phyloP scores from a whole-genome alignment of 2,888 invertebrate species.

The Zonitis immaculata region DNA sequence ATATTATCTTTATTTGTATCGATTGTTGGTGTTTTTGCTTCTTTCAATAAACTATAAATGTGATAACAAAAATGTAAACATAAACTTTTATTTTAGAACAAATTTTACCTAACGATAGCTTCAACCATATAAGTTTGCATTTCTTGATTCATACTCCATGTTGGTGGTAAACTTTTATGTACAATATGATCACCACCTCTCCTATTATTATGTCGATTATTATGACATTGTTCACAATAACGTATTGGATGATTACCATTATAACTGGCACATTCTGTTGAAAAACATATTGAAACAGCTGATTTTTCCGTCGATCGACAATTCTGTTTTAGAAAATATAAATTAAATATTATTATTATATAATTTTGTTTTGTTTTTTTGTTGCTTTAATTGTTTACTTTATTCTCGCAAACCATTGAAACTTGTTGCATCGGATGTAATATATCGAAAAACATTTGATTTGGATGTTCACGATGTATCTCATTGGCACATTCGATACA shows the following conservation, averaged over 20 bases:
- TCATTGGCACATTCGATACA: slow-evolving; percentile 96
- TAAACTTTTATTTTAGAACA: too few relatives aligned
- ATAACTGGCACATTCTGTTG: slow-evolving; percentile 92
- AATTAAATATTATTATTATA: too few relatives aligned
- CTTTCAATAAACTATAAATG: slow-evolving; percentile 76
- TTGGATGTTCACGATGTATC: slow-evolving; percentile 81
- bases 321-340: slow-evolving; percentile 67
- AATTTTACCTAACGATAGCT: slow-evolving; percentile 89
- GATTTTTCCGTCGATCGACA: slow-evolving; percentile 88
- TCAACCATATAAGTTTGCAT: slow-evolving; percentile 92
- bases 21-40: slow-evolving; percentile 78
- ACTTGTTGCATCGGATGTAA: slow-evolving; percentile 92
- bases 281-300: slow-evolving; percentile 94
- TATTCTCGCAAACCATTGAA: slow-evolving; percentile 93
- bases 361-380: too few relatives aligned
- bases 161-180: slow-evolving; percentile 79
- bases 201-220: slow-evolving; percentile 80
- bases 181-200: slow-evolving; percentile 87
- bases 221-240: slow-evolving; percentile 86
- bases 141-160: slow-evolving; percentile 87
- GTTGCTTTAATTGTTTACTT: slow-evolving; percentile 52
- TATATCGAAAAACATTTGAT: slow-evolving; percentile 80
- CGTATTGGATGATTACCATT: slow-evolving; percentile 96
- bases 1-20: slow-evolving; percentile 53
- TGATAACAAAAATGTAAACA: too few relatives aligned